These are phyloP conservation scores for Coreoperca whiteheadi DNA, from an alignment of 2,113 vertebrate genomes.

Conservation along the genomic window DNA sequence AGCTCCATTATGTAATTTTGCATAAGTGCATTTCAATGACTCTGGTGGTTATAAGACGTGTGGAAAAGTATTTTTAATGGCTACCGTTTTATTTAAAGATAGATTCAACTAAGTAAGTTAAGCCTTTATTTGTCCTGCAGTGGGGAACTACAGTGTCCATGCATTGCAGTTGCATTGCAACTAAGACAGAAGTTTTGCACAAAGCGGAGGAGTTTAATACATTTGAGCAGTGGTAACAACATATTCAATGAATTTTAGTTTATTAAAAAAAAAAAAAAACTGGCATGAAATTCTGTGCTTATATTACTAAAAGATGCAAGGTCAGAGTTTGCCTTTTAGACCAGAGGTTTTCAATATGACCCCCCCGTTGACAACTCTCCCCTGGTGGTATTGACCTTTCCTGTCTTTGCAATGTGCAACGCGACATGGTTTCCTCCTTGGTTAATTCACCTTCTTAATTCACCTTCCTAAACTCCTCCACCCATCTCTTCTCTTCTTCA, in stretches of 20 bases:
- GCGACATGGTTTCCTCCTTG: neutral
- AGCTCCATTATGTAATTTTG: neutral
- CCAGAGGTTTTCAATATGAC: neutral
- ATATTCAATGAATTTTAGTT: neutral
- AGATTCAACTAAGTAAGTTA: no score
- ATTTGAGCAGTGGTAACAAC: neutral
- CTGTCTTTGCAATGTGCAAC: neutral
- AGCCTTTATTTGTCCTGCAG: no score
- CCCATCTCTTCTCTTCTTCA: slow-evolving; percentile 11
- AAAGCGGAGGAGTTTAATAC: neutral
- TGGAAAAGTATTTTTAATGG: neutral
- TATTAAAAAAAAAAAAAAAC: neutral
- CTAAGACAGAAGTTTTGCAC: neutral
- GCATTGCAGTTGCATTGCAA: no score
- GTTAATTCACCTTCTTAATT: no score
- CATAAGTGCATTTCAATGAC: neutral
- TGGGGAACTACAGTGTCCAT: no score
- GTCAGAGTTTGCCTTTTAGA: neutral
- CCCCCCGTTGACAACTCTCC: neutral
- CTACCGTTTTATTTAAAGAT: neutral
- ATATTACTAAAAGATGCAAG: neutral
- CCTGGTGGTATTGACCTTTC: neutral
- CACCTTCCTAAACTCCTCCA: neutral
- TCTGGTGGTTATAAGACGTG: neutral
- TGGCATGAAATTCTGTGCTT: neutral